These are phyloP conservation scores for Parnassius apollo DNA, from an alignment of 2,888 invertebrate genomes.

Conservation along the genomic window DNA sequence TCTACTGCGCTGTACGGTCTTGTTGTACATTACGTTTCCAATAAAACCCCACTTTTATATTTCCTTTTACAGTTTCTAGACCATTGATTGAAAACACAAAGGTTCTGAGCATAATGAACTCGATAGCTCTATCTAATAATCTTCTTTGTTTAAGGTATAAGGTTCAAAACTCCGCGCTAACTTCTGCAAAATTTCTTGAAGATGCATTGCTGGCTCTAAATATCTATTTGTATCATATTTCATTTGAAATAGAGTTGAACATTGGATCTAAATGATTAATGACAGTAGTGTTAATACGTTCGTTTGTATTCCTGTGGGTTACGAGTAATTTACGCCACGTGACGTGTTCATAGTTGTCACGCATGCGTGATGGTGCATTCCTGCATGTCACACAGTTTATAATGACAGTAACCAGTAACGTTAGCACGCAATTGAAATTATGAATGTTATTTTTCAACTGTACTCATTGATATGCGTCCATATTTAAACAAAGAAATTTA, in stretches of 20 bases:
- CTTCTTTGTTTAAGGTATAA: background rate
- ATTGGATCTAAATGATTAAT: background rate
- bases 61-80: no score
- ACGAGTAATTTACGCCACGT: slow-evolving; percentile 45
- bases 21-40: no score
- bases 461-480: background rate
- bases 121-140: background rate
- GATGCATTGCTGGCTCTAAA: background rate
- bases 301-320: slow-evolving; percentile 26
- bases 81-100: background rate
- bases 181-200: background rate
- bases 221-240: background rate
- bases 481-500: no score
- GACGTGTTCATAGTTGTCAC: slow-evolving; percentile 28
- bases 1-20: no score
- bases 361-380: slow-evolving; percentile 11
- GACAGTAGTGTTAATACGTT: background rate
- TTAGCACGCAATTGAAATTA: slow-evolving; percentile 1
- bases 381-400: slow-evolving; percentile 16
- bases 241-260: slow-evolving; percentile 1
- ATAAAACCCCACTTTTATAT: no score
- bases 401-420: background rate
- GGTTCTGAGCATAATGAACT: background rate
- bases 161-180: background rate
- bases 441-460: slow-evolving; percentile 2